These are phyloP conservation scores for Sorex fumeus DNA, from an alignment of 2,113 vertebrate species.

Conservation along the genomic window DNA sequence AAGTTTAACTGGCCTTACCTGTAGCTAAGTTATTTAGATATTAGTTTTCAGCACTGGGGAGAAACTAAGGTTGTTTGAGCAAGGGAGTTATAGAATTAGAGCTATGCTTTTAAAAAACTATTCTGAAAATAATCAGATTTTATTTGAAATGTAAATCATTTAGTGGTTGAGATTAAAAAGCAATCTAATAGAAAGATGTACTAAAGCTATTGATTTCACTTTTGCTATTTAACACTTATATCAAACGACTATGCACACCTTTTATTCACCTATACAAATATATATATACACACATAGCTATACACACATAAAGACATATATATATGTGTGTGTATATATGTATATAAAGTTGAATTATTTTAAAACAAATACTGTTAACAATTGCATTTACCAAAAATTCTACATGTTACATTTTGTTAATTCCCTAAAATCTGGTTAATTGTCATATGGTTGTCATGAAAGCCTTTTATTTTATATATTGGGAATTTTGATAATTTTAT, in stretches of 20 bases:
- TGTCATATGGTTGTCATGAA: neutral
- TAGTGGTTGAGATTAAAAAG: slow-evolving; percentile 22
- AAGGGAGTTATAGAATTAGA: neutral
- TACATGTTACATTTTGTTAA: neutral
- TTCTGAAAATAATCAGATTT: slow-evolving; percentile 38
- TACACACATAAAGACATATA: too few species aligned
- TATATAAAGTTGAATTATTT: too few species aligned
- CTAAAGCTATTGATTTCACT: neutral
- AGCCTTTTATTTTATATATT: neutral
- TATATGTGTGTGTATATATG: too few species aligned
- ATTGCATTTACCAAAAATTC: neutral
- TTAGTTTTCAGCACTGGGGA: neutral
- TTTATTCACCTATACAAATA: neutral
- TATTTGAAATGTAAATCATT: slow-evolving; percentile 13
- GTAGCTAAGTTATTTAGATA: neutral
- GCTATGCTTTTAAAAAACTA: neutral
- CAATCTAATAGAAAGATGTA: neutral
- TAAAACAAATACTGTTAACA: neutral
- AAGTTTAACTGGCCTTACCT: neutral
- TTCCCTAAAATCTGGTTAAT: neutral
- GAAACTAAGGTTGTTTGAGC: neutral
- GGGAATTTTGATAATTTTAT: neutral
- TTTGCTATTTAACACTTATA: neutral
- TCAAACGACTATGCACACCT: neutral
- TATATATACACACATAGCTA: neutral